Base-by-base conservation (phyloP, 2,113 vertebrate species). In the Tragelaphus buxtoni region DNA sequence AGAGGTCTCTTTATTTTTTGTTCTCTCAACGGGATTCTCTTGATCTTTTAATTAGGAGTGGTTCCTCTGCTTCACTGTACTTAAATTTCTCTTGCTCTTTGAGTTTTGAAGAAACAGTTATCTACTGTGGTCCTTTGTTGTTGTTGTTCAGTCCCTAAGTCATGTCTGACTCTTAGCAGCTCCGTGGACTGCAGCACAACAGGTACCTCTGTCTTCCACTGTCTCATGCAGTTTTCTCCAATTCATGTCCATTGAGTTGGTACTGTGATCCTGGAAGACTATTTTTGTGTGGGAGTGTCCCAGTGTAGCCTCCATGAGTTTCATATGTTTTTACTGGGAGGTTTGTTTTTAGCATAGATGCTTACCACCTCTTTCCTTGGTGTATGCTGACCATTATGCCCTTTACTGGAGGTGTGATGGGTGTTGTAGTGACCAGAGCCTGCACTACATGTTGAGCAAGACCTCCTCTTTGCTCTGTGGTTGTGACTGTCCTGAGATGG, bases 231-330 rank as follows among this genome's bases (percentile, higher is more conserved):
- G 69, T 72, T 72, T 22, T 39, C 35, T 72, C 69, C 42, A 24
- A 39, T 72, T 6, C 35, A 39, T 65, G 16, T 42, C 35, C 20
- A 13, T 42, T 24, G 35, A 24, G 69, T 42, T 42, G 69, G 69
- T 49, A 32, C 28, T 77, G 28, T 32, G 16, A 28, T 77, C 45
- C 14, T 77, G 74, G 4, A 32, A 47, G 45, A 17, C 28, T 32
- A 3, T 49, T 49, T 49, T 49, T 49, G 8, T 77, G 74, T 0
- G 0, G 16, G 28, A 77, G 8, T 9, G 9, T 49, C 74, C 4
- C 42, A 49, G 16, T 49, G 28, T 77, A 32, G 74, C 45, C 45
- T 77, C 26, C 45, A 16, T 77, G 74, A 5, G 0, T 77, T 49
- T 77, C 32, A 10, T 18, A 18, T 49, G 1, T 69, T 77, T 32